Percentiles rank a stretch among this genome's conserved stretches.
phyloP scores from a whole-genome alignment of 2,113 vertebrate species.

The Alethe castanea region DNA sequence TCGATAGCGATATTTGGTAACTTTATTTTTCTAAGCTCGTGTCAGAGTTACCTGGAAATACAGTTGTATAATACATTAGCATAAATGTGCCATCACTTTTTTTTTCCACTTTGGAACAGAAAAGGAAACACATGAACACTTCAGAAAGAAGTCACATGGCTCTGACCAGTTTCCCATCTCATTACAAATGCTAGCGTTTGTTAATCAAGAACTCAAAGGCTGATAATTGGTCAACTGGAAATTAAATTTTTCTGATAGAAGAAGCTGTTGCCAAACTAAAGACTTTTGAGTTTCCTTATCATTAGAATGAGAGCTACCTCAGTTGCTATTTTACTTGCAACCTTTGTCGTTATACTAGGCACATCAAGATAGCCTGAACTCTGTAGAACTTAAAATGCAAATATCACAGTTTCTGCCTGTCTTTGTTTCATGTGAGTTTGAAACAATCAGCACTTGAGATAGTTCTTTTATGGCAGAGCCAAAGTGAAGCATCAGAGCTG shows the following conservation, averaged over 20 bases:
- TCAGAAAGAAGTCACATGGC: neutral
- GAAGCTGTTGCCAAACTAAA: neutral
- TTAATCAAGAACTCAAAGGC: neutral
- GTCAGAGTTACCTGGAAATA: neutral
- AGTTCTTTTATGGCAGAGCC: neutral
- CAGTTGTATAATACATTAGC: neutral
- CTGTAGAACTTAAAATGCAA: neutral
- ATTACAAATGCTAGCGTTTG: neutral
- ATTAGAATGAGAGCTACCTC: neutral
- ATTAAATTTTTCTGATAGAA: neutral
- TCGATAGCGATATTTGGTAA: neutral
- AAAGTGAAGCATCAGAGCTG: neutral
- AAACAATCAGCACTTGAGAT: neutral
- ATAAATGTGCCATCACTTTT: neutral
- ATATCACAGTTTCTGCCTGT: neutral
- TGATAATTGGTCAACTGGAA: neutral
- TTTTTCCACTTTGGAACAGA: neutral
- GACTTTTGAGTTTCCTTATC: neutral
- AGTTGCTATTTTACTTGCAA: neutral
- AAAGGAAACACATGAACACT: neutral
- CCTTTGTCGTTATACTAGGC: neutral
- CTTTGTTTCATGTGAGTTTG: neutral
- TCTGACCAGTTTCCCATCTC: neutral
- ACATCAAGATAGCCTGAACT: neutral
- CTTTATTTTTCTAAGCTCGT: neutral